phyloP scores from a whole-genome alignment of 1,140 invertebrate genomes.

The Pygmarrhopalites habei region DNA sequence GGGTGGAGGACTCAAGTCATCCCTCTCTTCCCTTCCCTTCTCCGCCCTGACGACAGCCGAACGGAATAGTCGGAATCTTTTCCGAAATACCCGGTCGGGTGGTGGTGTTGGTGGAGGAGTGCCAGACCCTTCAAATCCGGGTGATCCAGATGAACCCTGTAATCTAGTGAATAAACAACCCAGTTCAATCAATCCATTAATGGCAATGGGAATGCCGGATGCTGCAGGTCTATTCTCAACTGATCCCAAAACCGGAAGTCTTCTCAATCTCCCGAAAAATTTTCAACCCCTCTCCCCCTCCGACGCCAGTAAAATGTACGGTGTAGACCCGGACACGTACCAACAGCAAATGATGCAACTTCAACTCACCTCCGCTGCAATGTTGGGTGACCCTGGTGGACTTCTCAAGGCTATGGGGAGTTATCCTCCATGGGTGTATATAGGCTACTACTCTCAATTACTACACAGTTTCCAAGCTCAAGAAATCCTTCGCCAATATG shows the following conservation, averaged over 20 bases:
- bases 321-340: constrained; percentile 35
- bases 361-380: constrained; percentile 32
- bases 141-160: constrained; percentile 36
- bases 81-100: no score
- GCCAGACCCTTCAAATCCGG: no score
- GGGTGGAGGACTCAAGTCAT: no score
- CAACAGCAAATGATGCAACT: constrained; percentile 39
- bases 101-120: no score
- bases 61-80: no score
- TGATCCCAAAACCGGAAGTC: neutral
- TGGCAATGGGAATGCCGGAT: neutral
- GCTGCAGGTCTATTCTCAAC: neutral
- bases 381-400: constrained; percentile 31
- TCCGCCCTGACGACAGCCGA: neutral
- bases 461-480: constrained; percentile 42
- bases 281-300: constrained; percentile 28
- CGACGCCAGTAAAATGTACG: constrained; percentile 31
- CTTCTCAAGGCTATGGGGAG: constrained; percentile 33
- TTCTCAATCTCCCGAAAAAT: constrained; percentile 1
- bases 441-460: constrained; percentile 41
- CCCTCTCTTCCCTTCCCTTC: neutral
- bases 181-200: no score
- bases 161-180: constrained; percentile 24
- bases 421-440: constrained; percentile 40
- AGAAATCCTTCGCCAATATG: constrained; percentile 41